Evolutionary conservation across 1,140 invertebrate genomes (phyloP).

Genomic region (Habropoda laboriosa): DNA sequence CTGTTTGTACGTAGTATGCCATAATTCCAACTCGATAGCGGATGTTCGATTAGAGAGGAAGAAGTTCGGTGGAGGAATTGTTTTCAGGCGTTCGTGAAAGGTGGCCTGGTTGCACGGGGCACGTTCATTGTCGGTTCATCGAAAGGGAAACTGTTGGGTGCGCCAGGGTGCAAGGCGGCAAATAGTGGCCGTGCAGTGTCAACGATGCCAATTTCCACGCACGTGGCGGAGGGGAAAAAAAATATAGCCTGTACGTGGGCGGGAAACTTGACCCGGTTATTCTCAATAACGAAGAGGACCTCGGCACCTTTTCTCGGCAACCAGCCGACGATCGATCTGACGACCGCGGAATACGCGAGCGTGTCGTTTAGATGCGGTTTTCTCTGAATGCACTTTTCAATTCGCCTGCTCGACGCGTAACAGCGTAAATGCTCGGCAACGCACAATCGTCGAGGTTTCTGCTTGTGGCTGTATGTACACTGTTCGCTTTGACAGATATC

Average conservation of each 20-base stretch:
- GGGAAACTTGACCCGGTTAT: slow-evolving; percentile 64
- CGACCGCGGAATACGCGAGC: slow-evolving; percentile 6
- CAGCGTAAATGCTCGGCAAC: not conserved
- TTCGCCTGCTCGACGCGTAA: not conserved
- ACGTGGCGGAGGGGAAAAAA: slow-evolving; percentile 15
- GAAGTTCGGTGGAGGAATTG: no score
- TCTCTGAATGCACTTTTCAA: not conserved
- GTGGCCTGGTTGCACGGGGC: no score
- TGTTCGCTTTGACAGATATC: not conserved
- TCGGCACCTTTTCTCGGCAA: slow-evolving; percentile 44
- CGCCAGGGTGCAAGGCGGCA: not conserved
- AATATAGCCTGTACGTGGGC: not conserved
- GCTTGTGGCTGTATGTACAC: no score
- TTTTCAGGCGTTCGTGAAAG: no score
- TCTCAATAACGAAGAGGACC: slow-evolving; percentile 46
- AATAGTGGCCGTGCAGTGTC: not conserved
- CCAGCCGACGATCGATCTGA: slow-evolving; percentile 49
- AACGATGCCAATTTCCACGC: slow-evolving; percentile 15
- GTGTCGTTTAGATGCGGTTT: slow-evolving; percentile 7
- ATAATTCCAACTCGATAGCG: no score
- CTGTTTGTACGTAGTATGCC: no score
- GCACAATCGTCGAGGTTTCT: no score
- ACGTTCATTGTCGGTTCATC: not conserved
- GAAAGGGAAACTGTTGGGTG: slow-evolving; percentile 1
- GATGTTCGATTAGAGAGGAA: no score